A percentile compares a stretch with the other conserved stretches of the same genome.
phyloP scores from a whole-genome alignment of 2,888 invertebrate species.

The Pharmacophagus antenor region DNA sequence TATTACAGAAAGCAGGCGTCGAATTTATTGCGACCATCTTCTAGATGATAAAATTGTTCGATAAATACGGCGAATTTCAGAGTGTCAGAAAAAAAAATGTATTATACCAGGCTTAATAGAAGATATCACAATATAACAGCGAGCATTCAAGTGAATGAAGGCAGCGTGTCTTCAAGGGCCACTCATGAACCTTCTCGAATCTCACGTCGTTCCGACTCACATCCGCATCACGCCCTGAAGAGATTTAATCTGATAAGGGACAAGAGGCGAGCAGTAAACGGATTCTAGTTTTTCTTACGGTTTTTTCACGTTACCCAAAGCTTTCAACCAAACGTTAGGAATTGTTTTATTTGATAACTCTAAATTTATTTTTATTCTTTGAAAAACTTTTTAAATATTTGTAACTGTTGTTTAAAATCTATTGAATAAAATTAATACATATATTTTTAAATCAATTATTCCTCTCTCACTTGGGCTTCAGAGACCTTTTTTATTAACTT shows the following conservation, averaged over 20 bases:
- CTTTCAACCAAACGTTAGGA: not conserved
- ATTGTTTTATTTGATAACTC: not conserved
- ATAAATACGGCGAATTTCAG: not conserved
- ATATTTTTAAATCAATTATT: too few relatives aligned
- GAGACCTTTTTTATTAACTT: too few relatives aligned
- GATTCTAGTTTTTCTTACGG: constrained; percentile 33
- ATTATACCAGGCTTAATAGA: constrained; percentile 13
- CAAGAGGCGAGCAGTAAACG: constrained; percentile 36
- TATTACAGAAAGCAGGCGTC: too few relatives aligned
- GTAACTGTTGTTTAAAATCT: too few relatives aligned
- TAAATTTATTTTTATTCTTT: not conserved
- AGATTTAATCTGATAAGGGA: constrained; percentile 43
- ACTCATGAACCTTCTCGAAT: constrained; percentile 34
- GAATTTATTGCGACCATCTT: too few relatives aligned
- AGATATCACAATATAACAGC: constrained; percentile 15
- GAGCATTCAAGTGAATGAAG: constrained; percentile 29
- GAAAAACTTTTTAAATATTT: too few relatives aligned
- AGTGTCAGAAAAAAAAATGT: not conserved
- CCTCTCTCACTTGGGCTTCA: too few relatives aligned
- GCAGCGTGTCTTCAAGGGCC: constrained; percentile 38
- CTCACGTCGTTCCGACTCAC: constrained; percentile 38
- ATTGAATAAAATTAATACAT: too few relatives aligned
- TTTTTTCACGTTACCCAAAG: not conserved
- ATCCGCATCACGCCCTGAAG: constrained; percentile 34
- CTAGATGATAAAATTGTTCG: not conserved